phyloP scores from a whole-genome alignment of 2,797 vertebrate species.

The Protosalanx chinensis region DNA sequence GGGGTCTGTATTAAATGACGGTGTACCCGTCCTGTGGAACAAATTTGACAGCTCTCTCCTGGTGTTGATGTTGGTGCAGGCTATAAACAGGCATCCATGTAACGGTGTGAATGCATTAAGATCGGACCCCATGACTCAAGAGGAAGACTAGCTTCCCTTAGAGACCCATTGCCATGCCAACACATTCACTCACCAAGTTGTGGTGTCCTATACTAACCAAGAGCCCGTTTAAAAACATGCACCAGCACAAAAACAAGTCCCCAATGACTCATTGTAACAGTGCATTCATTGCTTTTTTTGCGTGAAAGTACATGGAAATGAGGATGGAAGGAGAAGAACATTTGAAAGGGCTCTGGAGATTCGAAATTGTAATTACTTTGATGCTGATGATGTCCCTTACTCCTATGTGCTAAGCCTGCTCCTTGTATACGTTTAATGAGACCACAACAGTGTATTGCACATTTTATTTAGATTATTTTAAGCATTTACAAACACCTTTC shows the following conservation, averaged over 20 bases:
- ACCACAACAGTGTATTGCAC: too few species aligned
- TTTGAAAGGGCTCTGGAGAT: not conserved
- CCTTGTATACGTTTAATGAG: not conserved
- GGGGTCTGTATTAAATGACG: constrained; percentile 11
- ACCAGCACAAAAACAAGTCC: not conserved
- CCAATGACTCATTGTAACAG: not conserved
- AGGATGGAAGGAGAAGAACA: not conserved
- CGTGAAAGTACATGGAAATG: not conserved
- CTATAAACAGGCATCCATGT: constrained; percentile 5
- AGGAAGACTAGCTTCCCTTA: not conserved
- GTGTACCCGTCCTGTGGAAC: not conserved
- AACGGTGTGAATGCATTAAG: not conserved
- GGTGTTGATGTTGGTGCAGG: not conserved
- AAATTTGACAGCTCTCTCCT: constrained; percentile 2
- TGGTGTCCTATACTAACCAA: not conserved
- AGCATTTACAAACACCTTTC: too few species aligned
- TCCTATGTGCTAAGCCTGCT: not conserved
- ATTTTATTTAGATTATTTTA: too few species aligned
- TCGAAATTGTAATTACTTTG: not conserved
- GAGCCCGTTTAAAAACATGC: not conserved
- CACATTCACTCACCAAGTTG: not conserved
- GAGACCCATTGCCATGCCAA: not conserved
- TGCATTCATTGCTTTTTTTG: not conserved
- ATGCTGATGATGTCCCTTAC: not conserved
- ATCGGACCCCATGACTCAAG: not conserved